Evolutionary conservation across 2,113 vertebrate species (phyloP), one percentile per base, ranked within the genome.

Genomic region (Oncorhynchus kisutch): DNA sequence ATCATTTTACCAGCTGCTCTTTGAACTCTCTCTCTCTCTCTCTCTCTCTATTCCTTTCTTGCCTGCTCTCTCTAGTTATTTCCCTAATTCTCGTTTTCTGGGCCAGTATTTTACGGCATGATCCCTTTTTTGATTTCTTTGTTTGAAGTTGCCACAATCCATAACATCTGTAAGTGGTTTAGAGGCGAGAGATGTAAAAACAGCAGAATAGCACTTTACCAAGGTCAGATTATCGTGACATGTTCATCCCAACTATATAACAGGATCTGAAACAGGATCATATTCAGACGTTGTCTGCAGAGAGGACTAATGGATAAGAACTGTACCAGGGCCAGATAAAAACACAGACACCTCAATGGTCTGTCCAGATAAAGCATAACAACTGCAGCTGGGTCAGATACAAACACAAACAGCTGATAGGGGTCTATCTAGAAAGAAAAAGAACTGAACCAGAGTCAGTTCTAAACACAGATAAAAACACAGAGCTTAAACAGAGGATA

Each of bases 101-200:
- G 34, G 82, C 81, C 85, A 87, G 87, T 87, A 87, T 87, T 93
- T 92, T 89, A 90, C 86, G 82, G 87, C 80, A 85, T 76, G 87
- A 90, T 91, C 89, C 90, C 84, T 86, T 91, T 93, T 93, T 93
- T 91, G 91, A 90, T 90, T 92, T 93, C 85, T 89, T 91, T 73
- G 81, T 91, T 92, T 88, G 83, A 88, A 92, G 90, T 88, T 91
- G 91, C 92, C 91, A 92, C 89, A 89, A 87, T 80, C 82, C 31
- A 31, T 91, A 92, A 93, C 91, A 93, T 94, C 92, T 93, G 93
- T 83, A 88, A 91, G 86, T 87, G 88, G 84, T 92, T 92, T 92
- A 81, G 82, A 90, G 84, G 85, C 84, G 80, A 85, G 88, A 93
- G 88, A 90, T 86, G 87, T 39, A 70, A 70, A 70, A 70, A 66